phyloP scores from a whole-genome alignment of 64 coral and sea anemone species.

The Astreopora myriophthalma region DNA sequence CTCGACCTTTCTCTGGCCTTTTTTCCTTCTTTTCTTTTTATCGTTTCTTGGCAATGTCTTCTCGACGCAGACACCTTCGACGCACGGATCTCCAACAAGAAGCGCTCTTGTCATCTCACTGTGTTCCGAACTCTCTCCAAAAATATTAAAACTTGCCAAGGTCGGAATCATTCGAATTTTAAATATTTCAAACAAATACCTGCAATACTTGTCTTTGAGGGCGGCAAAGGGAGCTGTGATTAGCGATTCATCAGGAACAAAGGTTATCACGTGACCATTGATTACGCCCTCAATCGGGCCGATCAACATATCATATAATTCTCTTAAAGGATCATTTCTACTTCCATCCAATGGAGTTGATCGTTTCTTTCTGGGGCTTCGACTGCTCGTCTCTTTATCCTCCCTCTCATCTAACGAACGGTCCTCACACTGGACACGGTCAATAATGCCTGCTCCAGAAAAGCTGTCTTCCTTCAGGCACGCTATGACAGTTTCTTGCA shows the following conservation, averaged over 20 bases:
- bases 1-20: not conserved
- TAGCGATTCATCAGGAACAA: slow-evolving; percentile 53
- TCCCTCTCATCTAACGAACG: not conserved
- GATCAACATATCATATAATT: not conserved
- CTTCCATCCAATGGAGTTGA: not conserved
- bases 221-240: slow-evolving; percentile 38
- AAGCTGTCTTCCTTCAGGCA: not conserved
- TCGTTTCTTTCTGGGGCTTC: not conserved
- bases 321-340: not conserved
- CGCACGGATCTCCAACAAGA: slow-evolving; percentile 23
- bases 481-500: not conserved
- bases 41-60: not conserved
- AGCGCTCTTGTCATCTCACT: not conserved
- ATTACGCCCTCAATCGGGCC: not conserved
- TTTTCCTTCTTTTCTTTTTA: not conserved
- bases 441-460: not conserved
- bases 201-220: not conserved
- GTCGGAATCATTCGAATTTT: slow-evolving; percentile 30
- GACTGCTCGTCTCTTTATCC: not conserved
- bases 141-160: slow-evolving; percentile 3
- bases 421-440: not conserved
- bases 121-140: not conserved
- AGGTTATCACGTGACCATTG: not conserved
- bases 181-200: slow-evolving; percentile 22
- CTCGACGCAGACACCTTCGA: not conserved